phyloP scores from a whole-genome alignment of 2,797 vertebrate genomes.

The Mus spretus region DNA sequence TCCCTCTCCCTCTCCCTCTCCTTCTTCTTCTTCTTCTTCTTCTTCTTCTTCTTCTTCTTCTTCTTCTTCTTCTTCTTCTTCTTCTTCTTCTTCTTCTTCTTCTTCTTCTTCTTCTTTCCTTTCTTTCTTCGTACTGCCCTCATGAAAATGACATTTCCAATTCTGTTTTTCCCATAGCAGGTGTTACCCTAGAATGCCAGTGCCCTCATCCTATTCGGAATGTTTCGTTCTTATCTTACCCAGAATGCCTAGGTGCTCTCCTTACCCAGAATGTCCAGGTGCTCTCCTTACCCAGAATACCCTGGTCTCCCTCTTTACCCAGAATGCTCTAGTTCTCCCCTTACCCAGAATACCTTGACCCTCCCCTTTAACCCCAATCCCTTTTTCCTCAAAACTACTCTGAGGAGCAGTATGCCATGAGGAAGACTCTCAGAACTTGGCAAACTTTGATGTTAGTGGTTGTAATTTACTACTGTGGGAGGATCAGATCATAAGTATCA shows the following conservation, averaged over 20 bases:
- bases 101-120: too few relatives aligned
- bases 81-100: too few relatives aligned
- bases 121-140: background rate
- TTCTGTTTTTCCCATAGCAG: background rate
- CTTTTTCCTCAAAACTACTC: background rate
- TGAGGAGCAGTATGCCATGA: background rate
- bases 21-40: too few relatives aligned
- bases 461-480: too few relatives aligned
- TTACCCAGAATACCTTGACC: background rate
- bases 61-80: too few relatives aligned
- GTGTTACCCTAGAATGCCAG: background rate
- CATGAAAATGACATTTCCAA: background rate
- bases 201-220: background rate
- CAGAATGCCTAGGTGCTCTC: too few relatives aligned
- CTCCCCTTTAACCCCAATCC: background rate
- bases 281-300: background rate
- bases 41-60: too few relatives aligned
- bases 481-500: background rate
- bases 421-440: too few relatives aligned
- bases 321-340: background rate
- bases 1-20: too few relatives aligned
- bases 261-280: background rate
- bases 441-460: rapidly evolving
- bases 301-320: background rate
- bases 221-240: too few relatives aligned